These are phyloP conservation scores for Rhabdomys dilectus DNA, from an alignment of 2,113 vertebrate species.

Conservation along the genomic window DNA sequence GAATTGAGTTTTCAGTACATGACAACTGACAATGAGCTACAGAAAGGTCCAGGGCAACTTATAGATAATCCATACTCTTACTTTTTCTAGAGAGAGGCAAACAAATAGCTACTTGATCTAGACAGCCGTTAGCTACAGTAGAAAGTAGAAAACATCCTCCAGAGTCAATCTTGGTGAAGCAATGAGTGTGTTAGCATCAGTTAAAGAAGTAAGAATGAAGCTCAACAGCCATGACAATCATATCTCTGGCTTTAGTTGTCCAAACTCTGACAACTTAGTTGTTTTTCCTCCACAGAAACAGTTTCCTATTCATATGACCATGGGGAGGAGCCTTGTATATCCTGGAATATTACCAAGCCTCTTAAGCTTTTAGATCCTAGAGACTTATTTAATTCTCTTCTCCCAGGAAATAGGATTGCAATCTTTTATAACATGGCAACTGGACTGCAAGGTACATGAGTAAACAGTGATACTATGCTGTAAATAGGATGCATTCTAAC, in stretches of 20 bases:
- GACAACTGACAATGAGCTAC: neutral
- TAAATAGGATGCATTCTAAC: neutral
- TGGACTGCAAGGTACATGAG: neutral
- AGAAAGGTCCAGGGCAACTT: neutral
- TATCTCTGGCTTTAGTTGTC: neutral
- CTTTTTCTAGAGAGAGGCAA: neutral
- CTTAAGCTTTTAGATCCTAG: neutral
- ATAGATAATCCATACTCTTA: neutral
- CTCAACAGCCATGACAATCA: too few species aligned
- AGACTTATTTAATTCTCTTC: neutral
- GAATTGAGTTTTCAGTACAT: slow-evolving; percentile 10
- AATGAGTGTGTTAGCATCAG: neutral
- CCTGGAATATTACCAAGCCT: neutral
- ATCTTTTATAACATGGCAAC: neutral
- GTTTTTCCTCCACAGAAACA: neutral
- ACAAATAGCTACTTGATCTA: neutral
- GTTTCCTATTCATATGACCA: neutral
- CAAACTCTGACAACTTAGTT: neutral
- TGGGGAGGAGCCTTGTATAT: neutral
- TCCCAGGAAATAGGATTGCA: neutral
- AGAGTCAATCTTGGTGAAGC: neutral
- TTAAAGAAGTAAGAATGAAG: neutral
- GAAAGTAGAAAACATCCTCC: neutral
- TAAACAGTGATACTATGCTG: neutral
- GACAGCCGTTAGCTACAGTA: neutral